Conservation (phyloP, 2,888 invertebrate genomes). For the Bellardia pandia region DNA sequence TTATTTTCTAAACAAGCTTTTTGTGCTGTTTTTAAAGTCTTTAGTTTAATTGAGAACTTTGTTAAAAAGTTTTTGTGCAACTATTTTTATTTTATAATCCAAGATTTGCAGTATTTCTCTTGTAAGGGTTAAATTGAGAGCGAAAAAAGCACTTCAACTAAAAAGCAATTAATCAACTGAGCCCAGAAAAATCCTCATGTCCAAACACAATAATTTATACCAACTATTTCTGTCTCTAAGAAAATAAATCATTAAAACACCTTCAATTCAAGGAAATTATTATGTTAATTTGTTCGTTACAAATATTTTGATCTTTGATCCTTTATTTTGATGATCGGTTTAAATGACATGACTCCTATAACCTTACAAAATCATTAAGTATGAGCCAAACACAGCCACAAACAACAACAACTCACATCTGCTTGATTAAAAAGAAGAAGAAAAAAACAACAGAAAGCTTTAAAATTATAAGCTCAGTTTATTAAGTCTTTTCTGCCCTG, state of each 20-base stretch:
- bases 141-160: background rate
- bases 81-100: too few species aligned
- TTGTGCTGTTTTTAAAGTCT: too few species aligned
- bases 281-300: slow-evolving; percentile 16
- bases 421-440: background rate
- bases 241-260: slow-evolving; percentile 44
- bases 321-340: slow-evolving; percentile 16
- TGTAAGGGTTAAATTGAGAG: background rate
- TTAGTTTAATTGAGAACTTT: too few species aligned
- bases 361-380: slow-evolving; percentile 30
- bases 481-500: slow-evolving; percentile 37
- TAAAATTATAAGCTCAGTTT: slow-evolving; percentile 45
- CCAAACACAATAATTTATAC: slow-evolving; percentile 28
- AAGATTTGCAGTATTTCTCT: too few species aligned
- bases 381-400: slow-evolving; percentile 1
- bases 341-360: slow-evolving; percentile 32
- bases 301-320: slow-evolving; percentile 47
- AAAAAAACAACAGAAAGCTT: slow-evolving; percentile 33
- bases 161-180: slow-evolving; percentile 36
- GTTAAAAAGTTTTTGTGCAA: too few species aligned
- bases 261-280: slow-evolving; percentile 31
- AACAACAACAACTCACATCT: background rate
- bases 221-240: background rate
- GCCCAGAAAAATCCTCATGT: slow-evolving; percentile 2
- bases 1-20: too few species aligned